Evolutionary conservation across 2,888 invertebrate species (phyloP).

Genomic region (Craniophora ligustri): DNA sequence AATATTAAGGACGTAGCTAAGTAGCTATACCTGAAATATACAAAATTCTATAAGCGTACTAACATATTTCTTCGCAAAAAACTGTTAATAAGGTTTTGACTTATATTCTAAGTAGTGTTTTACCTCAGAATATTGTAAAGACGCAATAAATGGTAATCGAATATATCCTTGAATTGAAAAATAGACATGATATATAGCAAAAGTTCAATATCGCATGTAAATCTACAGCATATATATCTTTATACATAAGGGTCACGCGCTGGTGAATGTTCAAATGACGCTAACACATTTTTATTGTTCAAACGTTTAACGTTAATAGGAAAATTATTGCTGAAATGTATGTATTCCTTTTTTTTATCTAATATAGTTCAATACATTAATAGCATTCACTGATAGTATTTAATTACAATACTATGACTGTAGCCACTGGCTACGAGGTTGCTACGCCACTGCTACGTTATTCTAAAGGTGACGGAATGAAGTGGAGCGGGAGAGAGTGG

Average conservation of each 20-base stretch:
- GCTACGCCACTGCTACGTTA: slow-evolving; percentile 59
- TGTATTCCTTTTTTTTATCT: too few relatives aligned
- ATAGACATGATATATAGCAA: slow-evolving; percentile 58
- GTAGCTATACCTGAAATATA: slow-evolving; percentile 5
- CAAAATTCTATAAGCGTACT: slow-evolving; percentile 14
- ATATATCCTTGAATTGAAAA: slow-evolving; percentile 73
- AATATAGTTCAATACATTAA: not conserved
- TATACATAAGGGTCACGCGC: slow-evolving; percentile 49
- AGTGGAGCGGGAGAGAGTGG: slow-evolving; percentile 57
- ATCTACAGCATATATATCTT: slow-evolving; percentile 59
- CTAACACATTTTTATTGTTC: not conserved
- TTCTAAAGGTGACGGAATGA: slow-evolving; percentile 40
- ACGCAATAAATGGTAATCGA: slow-evolving; percentile 61
- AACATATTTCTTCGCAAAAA: slow-evolving; percentile 23
- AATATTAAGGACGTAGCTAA: too few relatives aligned
- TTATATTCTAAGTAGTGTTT: slow-evolving; percentile 12
- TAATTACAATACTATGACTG: slow-evolving; percentile 12
- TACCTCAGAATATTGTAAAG: slow-evolving; percentile 33
- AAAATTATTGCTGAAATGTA: not conserved
- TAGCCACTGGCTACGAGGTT: slow-evolving; percentile 54
- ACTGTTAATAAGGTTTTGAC: slow-evolving; percentile 2
- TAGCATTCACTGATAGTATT: too few relatives aligned
- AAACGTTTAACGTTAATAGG: not conserved
- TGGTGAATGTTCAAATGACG: slow-evolving; percentile 28
- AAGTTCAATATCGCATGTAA: slow-evolving; percentile 76